Conservation (phyloP, 2,888 invertebrate species). For the Enchytraeus crypticus region DNA sequence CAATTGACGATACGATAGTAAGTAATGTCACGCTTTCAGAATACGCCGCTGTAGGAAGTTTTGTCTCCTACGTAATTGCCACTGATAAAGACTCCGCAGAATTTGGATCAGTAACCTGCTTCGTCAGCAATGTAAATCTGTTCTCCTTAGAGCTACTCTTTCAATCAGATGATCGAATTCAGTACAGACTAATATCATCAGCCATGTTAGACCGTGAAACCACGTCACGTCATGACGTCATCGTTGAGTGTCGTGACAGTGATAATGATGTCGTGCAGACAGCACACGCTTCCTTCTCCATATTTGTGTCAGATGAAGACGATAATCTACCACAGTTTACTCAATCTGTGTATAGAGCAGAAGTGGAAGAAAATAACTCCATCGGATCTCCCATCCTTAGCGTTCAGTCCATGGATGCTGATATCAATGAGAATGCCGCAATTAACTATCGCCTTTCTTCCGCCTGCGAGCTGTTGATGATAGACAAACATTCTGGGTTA, state of each 20-base stretch:
- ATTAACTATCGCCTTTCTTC: background rate
- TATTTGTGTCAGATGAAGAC: slow-evolving; percentile 7
- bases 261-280: background rate
- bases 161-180: background rate
- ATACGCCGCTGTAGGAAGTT: background rate
- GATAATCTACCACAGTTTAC: slow-evolving; percentile 10
- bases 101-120: background rate
- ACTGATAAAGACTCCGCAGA: background rate
- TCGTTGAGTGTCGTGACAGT: slow-evolving; percentile 3
- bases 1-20: background rate
- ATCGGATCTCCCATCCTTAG: background rate
- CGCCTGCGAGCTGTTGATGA: background rate
- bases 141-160: slow-evolving; percentile 9
- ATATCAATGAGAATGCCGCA: background rate
- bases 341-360: background rate
- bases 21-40: background rate
- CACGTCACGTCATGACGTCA: background rate
- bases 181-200: slow-evolving; percentile 10
- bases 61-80: background rate
- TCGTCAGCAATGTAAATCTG: background rate
- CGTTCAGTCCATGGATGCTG: background rate
- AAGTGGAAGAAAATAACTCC: background rate
- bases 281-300: background rate
- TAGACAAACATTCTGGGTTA: background rate
- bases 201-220: slow-evolving; percentile 7